Base-by-base conservation (phyloP, 2,113 vertebrate genomes). In the Vulpes vulpes region DNA sequence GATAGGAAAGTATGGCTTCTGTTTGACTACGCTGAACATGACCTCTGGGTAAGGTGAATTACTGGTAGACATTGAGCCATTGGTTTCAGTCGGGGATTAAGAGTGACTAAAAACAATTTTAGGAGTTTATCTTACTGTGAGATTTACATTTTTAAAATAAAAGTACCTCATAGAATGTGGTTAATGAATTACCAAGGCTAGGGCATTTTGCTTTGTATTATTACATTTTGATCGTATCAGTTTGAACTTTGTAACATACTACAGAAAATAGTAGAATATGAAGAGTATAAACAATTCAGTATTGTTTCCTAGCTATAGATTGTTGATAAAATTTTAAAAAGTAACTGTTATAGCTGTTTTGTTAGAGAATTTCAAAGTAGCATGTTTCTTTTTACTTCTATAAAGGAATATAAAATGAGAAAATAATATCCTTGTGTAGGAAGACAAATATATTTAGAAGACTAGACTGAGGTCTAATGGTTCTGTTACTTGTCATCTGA, bases 1-100 rank as follows among this genome's bases (percentile, higher is more conserved):
- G 99, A 99, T 98, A 99, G 99, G 97, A 99, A 99, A 99, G 99
- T 99, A 89, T 99, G 99, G 99, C 99, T 99, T 98, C 99, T 99
- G 89, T 99, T 99, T 97, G 99, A 99, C 98, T 99, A 99, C 67
- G 99, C 99, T 43, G 99, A 99, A 96, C 99, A 99, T 98, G 99
- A 99, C 96, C 99, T 99, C 97, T 99, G 99, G 99, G 99, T 99
- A 99, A 99, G 99, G 94, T 60, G 88, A 90, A 95, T 90, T 95
- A 69, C 85, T 98, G 94, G 80, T 91, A 86, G 91, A 82, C 86
- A 60, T 38, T 27, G 95, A 73, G 11, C 23, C 35, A 30, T 20
- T 57, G 22, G 67, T 73, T 98, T 83, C 43, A 89, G 30, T 82
- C 23, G 78, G 53, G 22, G 25, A 23, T 67, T 67, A 53, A 53